Base-by-base conservation (phyloP, 2,113 vertebrate genomes). In the Zosterops japonicus region DNA sequence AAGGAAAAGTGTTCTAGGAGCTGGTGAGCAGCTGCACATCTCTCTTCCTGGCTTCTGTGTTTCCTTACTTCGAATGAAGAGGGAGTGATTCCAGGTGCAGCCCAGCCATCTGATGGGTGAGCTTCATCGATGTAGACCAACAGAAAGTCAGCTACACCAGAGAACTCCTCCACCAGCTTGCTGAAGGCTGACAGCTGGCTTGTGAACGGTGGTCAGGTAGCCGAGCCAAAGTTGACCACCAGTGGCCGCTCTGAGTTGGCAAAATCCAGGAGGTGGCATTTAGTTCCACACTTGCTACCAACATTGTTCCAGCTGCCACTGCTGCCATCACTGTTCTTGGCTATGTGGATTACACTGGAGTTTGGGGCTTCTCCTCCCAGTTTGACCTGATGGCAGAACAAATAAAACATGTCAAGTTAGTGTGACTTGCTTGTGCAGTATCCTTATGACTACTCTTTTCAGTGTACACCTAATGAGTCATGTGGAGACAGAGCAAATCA, bases 101-200 rank as follows among this genome's bases (percentile, higher is more conserved):
- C 99, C 99, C 99, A 99, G 95, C 99, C 99, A 3, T 99, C 99
- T 16, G 99, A 99, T 2, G 99, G 99, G 90, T 99, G 99, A 91
- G 99, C 99, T 97, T 99, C 99, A 65, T 99, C 99, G 11, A 99
- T 99, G 98, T 99, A 99, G 93, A 99, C 99, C 88, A 99, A 96
- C 94, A 99, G 97, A 96, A 99, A 99, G 97, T 99, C 99, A 28
- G 99, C 99, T 91, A 99, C 99, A 23, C 98, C 97, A 4, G 99
- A 99, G 97, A 99, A 99, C 97, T 99, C 99, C 93, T 99, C 99
- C 96, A 99, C 99, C 98, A 99, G 97, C 97, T 98, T 98, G 97
- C 99, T 97, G 97, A 99, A 99, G 91, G 98, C 98, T 2, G 99
- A 98, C 97, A 99, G 98, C 97, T 99, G 99, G 98, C 96, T 98